phyloP scores from a whole-genome alignment of 2,113 vertebrate species.

The Prionailurus bengalensis region DNA sequence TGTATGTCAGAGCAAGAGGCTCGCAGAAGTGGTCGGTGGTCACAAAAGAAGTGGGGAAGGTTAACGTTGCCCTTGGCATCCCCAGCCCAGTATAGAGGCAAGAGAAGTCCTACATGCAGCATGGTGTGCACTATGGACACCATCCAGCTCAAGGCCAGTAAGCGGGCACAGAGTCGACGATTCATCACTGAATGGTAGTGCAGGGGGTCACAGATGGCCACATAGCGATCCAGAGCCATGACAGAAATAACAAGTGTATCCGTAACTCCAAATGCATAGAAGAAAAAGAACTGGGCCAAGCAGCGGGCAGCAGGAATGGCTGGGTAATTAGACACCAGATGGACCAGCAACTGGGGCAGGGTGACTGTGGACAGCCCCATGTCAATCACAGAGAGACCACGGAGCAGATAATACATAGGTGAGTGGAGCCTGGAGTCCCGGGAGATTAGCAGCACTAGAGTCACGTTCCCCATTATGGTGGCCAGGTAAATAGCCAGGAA shows the following conservation, averaged over 20 bases:
- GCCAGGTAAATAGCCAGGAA: constrained; percentile 74
- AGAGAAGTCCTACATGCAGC: constrained; percentile 71
- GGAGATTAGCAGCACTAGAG: constrained; percentile 75
- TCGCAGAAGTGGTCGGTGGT: constrained; percentile 73
- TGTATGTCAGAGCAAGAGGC: constrained; percentile 76
- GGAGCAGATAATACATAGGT: constrained; percentile 83
- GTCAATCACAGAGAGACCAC: constrained; percentile 77
- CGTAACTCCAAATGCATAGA: constrained; percentile 77
- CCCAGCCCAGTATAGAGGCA: constrained; percentile 61
- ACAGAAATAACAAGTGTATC: constrained; percentile 76
- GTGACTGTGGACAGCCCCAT: constrained; percentile 73
- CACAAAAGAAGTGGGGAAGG: constrained; percentile 78
- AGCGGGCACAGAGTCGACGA: constrained; percentile 43
- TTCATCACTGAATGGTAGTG: constrained; percentile 76
- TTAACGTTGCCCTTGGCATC: neutral
- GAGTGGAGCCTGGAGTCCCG: constrained; percentile 71
- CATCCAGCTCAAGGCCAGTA: constrained; percentile 59
- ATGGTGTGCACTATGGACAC: constrained; percentile 69
- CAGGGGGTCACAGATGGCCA: constrained; percentile 78
- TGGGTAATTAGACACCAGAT: constrained; percentile 62
- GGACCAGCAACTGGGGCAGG: constrained; percentile 74
- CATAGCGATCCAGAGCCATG: constrained; percentile 77
- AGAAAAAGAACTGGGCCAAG: constrained; percentile 81
- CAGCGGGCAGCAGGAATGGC: constrained; percentile 73
- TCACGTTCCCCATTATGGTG: constrained; percentile 76